A percentile compares a stretch with the other conserved stretches of the same genome.
Evolutionary conservation across 2,888 invertebrate genomes (phyloP).

Genomic region (Caenorhabditis sp.): DNA sequence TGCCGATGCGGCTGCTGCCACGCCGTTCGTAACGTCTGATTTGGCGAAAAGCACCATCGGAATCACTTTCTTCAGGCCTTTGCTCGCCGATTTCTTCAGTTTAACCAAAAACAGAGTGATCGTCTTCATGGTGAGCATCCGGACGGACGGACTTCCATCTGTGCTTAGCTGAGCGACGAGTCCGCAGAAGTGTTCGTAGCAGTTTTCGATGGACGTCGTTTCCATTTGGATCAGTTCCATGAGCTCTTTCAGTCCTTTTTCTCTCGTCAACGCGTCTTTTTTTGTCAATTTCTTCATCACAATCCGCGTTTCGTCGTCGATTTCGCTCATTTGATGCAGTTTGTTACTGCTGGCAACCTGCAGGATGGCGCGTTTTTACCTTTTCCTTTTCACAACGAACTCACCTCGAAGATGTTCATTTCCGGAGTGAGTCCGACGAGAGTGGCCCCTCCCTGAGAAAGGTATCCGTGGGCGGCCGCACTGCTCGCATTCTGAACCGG

Average conservation of each 20-base stretch:
- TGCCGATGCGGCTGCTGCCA: constrained; percentile 44
- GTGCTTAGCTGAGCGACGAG: constrained; percentile 52
- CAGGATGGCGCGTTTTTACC: neutral
- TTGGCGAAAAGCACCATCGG: constrained; percentile 59
- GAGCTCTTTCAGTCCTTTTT: constrained; percentile 67
- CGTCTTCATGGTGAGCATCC: constrained; percentile 59
- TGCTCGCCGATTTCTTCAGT: constrained; percentile 61
- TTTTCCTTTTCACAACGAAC: neutral
- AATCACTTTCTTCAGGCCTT: constrained; percentile 62
- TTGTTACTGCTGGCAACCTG: constrained; percentile 34
- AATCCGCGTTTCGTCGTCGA: constrained; percentile 68
- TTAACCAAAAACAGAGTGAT: constrained; percentile 47
- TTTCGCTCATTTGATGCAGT: constrained; percentile 27
- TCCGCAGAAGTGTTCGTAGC: constrained; percentile 49
- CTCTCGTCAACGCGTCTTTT: constrained; percentile 71
- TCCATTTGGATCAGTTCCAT: constrained; percentile 40
- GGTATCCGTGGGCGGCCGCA: constrained; percentile 56
- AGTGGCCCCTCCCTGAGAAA: constrained; percentile 35
- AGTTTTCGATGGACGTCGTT: constrained; percentile 22
- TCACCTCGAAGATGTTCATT: constrained; percentile 55
- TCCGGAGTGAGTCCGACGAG: constrained; percentile 54
- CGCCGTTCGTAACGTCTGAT: constrained; percentile 52
- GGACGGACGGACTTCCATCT: constrained; percentile 63
- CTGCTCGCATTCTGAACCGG: constrained; percentile 61
- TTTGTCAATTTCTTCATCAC: constrained; percentile 71